Evolutionary conservation across 2,888 invertebrate species (phyloP), one percentile per base, ranked within the genome.

Genomic region (Eurois occulta): DNA sequence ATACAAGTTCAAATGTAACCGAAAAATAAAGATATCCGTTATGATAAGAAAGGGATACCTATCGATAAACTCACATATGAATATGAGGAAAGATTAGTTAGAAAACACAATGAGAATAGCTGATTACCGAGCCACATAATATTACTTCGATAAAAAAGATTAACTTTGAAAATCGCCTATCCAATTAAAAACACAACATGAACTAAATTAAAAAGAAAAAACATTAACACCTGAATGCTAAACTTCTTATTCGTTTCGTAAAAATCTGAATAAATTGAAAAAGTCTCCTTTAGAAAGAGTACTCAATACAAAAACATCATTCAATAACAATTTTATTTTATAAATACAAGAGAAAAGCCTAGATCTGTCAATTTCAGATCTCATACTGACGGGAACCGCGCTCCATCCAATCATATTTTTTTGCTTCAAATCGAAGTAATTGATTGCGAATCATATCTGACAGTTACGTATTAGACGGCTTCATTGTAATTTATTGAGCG

Each of bases 331-430:
- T 70, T 84, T 86, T 72, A 77, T 77, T 80, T 75, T 72, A 78
- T 52, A 81, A 77, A 78, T 43, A 72, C 52, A 38, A 76, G 64
- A 77, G 78, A 70, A 41, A 72, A 68, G 48, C 81, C 89, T 87
- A 77, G 80, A 87, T 79, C 78, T 89, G 87, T 89, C 89, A 89
- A 65, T 77, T 78, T 75, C 89, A 89, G 80, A 72, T 65, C 62
- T 65, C 75, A 72, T 24, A 72, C 48, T 78, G 76, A 89, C 81
- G 67, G 35, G 73, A 32, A 16, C 74, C 68, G 62, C 73, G 81
- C 70, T 67, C 81, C 80, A 78, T 78, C 77, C 76, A 86, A 84
- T 80, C 68, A 80, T 71, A 73, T 81, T 83, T 76, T 77, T 84
- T 82, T 72, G 71, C 75, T 77, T 78, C 74, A 66, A 78, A 72